phyloP scores from a whole-genome alignment of 2,797 vertebrate species.

The Etheostoma nigrum region DNA sequence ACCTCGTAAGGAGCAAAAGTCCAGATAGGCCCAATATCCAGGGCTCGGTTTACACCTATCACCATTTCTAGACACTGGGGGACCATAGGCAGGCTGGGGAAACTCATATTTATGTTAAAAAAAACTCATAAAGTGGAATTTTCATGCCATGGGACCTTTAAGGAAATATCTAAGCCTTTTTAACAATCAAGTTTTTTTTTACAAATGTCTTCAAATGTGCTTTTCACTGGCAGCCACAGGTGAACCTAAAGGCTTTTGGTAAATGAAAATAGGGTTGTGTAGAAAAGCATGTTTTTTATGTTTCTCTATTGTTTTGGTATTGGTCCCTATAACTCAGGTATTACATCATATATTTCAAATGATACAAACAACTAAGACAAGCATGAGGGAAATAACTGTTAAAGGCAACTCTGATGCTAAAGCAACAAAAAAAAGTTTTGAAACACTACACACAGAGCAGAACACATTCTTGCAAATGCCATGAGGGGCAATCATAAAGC shows the following conservation, averaged over 20 bases:
- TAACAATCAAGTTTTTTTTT: not conserved
- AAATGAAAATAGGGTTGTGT: not conserved
- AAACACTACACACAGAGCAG: not conserved
- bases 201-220: no score
- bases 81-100: no score
- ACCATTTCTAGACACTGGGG: no score
- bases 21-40: no score
- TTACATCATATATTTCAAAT: not conserved
- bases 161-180: not conserved
- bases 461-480: not conserved
- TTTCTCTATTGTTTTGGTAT: not conserved
- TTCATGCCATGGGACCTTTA: no score
- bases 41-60: no score
- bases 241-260: not conserved
- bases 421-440: not conserved
- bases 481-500: not conserved
- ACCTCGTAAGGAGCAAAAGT: no score
- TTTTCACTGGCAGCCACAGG: not conserved
- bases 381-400: not conserved
- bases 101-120: no score
- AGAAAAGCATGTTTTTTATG: not conserved
- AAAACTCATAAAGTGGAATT: no score
- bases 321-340: not conserved
- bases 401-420: not conserved
- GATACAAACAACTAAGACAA: not conserved